Conservation (phyloP, 2,113 vertebrate genomes). For the Amblyornis subalaris region DNA sequence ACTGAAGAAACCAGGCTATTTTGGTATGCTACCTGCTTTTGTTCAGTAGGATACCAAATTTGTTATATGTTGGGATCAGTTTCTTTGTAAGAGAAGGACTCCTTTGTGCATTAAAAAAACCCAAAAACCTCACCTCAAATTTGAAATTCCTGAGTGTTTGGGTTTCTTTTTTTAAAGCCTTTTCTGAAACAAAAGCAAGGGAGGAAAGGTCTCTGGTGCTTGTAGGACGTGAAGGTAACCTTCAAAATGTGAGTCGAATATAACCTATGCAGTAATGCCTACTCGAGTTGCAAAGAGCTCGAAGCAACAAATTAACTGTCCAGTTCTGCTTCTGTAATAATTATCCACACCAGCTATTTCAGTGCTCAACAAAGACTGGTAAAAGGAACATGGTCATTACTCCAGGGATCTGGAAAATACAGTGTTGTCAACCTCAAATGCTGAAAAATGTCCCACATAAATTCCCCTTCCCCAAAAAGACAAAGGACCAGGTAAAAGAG, state of each 20-base stretch:
- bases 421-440: neutral
- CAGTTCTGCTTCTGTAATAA: neutral
- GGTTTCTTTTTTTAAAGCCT: fast-evolving
- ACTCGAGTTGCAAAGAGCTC: neutral
- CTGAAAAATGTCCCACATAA: neutral
- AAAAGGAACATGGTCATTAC: neutral
- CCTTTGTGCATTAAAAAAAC: neutral
- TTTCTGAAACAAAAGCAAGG: neutral
- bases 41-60: neutral
- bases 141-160: neutral
- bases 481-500: neutral
- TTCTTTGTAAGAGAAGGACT: neutral
- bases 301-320: neutral
- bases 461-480: neutral
- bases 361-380: neutral
- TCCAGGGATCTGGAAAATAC: neutral
- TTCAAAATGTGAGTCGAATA: neutral
- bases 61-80: neutral
- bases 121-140: neutral
- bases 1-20: neutral
- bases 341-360: neutral
- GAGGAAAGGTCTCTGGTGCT: neutral
- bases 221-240: neutral
- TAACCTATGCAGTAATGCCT: neutral
- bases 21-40: neutral